Base-by-base conservation (phyloP, 2,888 invertebrate genomes). In the Bombyx huttoni region DNA sequence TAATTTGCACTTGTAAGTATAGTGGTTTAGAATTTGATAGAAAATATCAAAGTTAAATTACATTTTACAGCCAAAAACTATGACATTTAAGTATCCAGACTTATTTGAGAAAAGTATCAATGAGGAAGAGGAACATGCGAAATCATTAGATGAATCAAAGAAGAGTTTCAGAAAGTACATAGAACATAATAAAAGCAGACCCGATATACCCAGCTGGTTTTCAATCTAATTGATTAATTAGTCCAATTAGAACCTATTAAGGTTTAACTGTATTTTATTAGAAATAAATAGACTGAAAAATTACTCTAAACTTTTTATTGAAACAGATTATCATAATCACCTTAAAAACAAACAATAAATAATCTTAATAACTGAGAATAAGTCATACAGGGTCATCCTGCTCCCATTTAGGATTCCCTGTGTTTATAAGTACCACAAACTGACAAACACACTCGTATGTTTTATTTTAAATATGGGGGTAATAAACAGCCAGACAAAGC, bases 171-270 rank as follows among this genome's bases (percentile, higher is more conserved):
- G 91, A 65, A 73, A 86, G 12, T 94, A 90, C 64, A 67, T 93
- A 53, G 87, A 91, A 1, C 88, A 90, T 58, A 93, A 93, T 68
- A 93, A 92, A 76, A 81, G 91, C 55, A 88, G 93, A 68, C 91
- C 92, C 48, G 94, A 93, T 65, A 82, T 93, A 48, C 95, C 96
- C 7, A 92, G 93, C 55, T 96, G 96, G 96, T 96, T 92, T 78
- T 91, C 92, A 35, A 89, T 94, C 67, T 94, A 90, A 57, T 33
- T 7, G 13, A 7, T 35, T 45, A 40, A 40, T 13, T 49, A 49
- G 35, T 40, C 14, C 14, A 10, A 35, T 40, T 13, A 49, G 14
- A 40, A 13, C 33, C 13, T 13, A 13, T 34, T 35, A 49, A n/a
- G 35, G n/a, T 35, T 24, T 24, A 24, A 24, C 24, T 24, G 24